Percentiles rank a stretch among this genome's conserved stretches.
Evolutionary conservation across 2,888 invertebrate species (phyloP).

Genomic region (Drymonia ruficornis): DNA sequence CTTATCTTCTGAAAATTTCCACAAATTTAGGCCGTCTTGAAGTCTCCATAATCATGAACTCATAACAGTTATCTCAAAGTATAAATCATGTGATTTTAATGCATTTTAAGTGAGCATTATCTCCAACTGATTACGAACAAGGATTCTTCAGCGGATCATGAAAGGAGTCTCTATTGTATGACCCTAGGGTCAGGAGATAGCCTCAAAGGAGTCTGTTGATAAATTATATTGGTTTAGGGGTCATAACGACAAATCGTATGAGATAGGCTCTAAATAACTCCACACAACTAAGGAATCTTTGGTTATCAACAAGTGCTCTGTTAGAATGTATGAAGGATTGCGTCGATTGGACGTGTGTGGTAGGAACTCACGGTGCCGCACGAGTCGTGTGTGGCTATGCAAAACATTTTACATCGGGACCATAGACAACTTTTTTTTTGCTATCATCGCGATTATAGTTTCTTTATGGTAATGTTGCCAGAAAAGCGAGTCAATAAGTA

Average conservation of each 20-base stretch:
- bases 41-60: not conserved
- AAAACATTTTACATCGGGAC: not conserved
- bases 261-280: conserved; percentile 4
- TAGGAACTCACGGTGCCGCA: not conserved
- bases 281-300: not conserved
- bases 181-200: conserved; percentile 65
- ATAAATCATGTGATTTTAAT: conserved; percentile 78
- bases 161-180: conserved; percentile 54
- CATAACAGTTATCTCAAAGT: conserved; percentile 48
- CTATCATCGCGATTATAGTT: no score
- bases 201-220: conserved; percentile 51
- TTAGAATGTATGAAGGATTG: not conserved
- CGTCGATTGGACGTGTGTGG: not conserved
- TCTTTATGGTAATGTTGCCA: no score
- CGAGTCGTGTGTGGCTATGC: not conserved
- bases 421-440: no score
- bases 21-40: not conserved
- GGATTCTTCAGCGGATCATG: conserved; percentile 57
- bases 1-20: not conserved
- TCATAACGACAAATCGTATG: conserved; percentile 21
- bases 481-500: no score
- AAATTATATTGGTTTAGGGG: not conserved
- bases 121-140: conserved; percentile 70
- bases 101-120: conserved; percentile 74
- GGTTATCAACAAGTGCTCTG: conserved; percentile 4